Evolutionary conservation across 2,113 vertebrate genomes (phyloP).

Genomic region (Nematolebias whitei): DNA sequence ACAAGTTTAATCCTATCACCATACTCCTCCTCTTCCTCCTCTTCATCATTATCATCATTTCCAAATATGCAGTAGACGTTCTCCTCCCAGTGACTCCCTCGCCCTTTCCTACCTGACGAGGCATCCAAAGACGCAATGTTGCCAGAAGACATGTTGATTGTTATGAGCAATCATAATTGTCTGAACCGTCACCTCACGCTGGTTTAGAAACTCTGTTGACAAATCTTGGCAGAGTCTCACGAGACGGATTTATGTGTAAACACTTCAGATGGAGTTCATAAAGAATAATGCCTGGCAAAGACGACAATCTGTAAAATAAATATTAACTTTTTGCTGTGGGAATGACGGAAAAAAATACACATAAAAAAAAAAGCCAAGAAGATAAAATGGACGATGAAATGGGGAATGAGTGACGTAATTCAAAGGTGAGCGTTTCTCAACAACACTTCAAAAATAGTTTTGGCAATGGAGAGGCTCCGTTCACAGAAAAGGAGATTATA

Average conservation of each 20-base stretch:
- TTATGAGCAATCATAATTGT: constrained; percentile 46
- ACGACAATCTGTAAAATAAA: constrained; percentile 19
- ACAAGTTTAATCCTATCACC: constrained; percentile 23
- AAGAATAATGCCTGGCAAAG: no score
- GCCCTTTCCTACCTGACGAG: constrained; percentile 17
- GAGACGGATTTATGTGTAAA: constrained; percentile 10
- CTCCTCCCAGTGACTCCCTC: constrained; percentile 11
- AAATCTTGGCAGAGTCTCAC: constrained; percentile 26
- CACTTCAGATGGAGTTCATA: constrained; percentile 4
- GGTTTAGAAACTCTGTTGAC: constrained; percentile 33
- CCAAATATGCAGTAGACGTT: constrained; percentile 15
- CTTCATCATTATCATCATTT: constrained; percentile 29
- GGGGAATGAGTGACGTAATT: constrained; percentile 35
- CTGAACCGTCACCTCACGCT: constrained; percentile 23
- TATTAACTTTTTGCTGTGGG: background rate
- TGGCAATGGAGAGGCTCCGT: constrained; percentile 46
- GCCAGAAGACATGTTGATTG: constrained; percentile 40
- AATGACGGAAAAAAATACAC: no score
- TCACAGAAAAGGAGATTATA: constrained; percentile 63
- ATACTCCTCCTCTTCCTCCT: background rate
- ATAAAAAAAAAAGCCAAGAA: background rate
- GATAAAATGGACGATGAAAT: constrained; percentile 25
- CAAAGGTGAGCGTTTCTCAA: constrained; percentile 41
- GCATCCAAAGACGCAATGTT: constrained; percentile 23
- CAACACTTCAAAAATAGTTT: constrained; percentile 38